Evolutionary conservation across 2,888 invertebrate species (phyloP).

Genomic region (Elmis aenea): DNA sequence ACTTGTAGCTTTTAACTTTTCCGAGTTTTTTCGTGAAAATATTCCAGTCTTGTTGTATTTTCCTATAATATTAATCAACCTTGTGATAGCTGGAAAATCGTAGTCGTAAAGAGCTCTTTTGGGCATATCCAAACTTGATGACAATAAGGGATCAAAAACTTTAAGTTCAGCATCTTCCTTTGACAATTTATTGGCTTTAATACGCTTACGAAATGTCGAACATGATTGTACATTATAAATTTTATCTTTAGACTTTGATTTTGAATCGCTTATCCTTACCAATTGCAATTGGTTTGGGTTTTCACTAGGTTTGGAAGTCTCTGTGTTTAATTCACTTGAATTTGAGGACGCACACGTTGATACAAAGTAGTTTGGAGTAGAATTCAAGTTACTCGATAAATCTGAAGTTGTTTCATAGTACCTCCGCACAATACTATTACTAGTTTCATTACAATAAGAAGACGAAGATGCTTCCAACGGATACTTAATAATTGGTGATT

Average conservation of each 20-base stretch:
- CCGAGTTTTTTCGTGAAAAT: not conserved
- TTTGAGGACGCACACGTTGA: slow-evolving; percentile 6
- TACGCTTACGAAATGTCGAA: too few species aligned
- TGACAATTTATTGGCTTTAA: not conserved
- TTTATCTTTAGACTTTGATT: too few species aligned
- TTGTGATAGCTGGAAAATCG: slow-evolving; percentile 11
- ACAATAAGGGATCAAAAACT: slow-evolving; percentile 3
- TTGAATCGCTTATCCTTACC: too few species aligned
- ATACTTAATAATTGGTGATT: too few species aligned
- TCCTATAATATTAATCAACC: slow-evolving; percentile 6
- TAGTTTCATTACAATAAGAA: too few species aligned
- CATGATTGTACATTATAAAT: too few species aligned
- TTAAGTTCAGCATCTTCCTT: not conserved
- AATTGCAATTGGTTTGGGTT: not conserved
- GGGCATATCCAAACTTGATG: slow-evolving; percentile 10
- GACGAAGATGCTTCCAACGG: too few species aligned
- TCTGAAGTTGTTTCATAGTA: slow-evolving; percentile 12
- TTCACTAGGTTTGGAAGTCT: not conserved
- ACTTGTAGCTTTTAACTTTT: not conserved
- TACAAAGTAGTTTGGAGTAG: slow-evolving; percentile 12
- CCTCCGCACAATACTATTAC: too few species aligned
- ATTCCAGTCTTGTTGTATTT: not conserved
- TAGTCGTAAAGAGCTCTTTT: slow-evolving; percentile 2
- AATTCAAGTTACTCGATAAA: slow-evolving; percentile 10
- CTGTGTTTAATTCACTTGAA: not conserved